Percentiles rank a stretch among this genome's conserved stretches.
These are phyloP conservation scores for Rana temporaria DNA, from an alignment of 2,113 vertebrate species.

Conservation along the genomic window DNA sequence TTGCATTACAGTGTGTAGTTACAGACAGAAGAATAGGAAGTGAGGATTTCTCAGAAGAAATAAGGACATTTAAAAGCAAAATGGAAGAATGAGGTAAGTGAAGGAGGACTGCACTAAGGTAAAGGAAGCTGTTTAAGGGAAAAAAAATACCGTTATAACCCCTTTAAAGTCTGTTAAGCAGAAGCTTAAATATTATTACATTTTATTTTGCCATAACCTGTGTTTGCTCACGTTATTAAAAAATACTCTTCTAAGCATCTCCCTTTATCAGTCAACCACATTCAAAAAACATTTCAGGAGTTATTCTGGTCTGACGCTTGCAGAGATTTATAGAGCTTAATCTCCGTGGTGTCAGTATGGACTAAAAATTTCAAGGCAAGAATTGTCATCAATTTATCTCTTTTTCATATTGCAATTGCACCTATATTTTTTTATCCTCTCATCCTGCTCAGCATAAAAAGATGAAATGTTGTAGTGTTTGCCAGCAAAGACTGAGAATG, in stretches of 20 bases:
- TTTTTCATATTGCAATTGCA: slow-evolving; percentile 9
- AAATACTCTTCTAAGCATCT: background rate
- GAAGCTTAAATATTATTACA: background rate
- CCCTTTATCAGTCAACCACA: slow-evolving; percentile 14
- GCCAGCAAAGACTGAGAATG: slow-evolving; percentile 1
- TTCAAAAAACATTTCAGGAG: slow-evolving; percentile 15
- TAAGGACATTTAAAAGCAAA: no score
- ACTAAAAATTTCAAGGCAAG: slow-evolving; percentile 42
- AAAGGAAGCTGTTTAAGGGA: no score
- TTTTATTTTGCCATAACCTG: background rate
- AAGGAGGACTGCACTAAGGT: no score
- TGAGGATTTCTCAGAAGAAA: no score
- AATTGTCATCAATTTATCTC: slow-evolving; percentile 5
- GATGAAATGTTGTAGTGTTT: background rate
- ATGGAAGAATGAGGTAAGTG: no score
- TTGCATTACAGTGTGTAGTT: no score
- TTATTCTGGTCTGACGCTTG: slow-evolving; percentile 11
- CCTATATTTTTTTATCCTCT: slow-evolving; percentile 11
- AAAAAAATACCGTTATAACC: no score
- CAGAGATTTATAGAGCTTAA: slow-evolving; percentile 39
- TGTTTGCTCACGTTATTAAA: background rate
- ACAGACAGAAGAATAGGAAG: no score
- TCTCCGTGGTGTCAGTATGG: slow-evolving; percentile 17
- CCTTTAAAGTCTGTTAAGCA: no score
- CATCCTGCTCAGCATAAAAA: slow-evolving; percentile 13